Evolutionary conservation across 2,797 vertebrate genomes (phyloP).

Genomic region (Crocodylus rhombifer): DNA sequence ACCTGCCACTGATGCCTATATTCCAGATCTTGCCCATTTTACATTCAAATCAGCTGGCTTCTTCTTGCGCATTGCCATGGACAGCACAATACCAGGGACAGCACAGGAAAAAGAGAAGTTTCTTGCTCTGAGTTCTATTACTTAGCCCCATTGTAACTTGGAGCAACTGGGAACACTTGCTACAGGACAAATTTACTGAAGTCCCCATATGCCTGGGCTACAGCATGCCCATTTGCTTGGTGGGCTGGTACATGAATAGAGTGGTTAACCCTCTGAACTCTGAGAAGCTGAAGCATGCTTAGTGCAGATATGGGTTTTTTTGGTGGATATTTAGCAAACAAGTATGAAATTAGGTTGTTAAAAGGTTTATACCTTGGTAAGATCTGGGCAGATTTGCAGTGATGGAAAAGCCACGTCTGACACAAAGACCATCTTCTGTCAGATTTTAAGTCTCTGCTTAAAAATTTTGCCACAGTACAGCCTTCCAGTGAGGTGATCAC

Average conservation of each 20-base stretch:
- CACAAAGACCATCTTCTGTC: slow-evolving; percentile 14
- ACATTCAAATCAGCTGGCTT: not conserved
- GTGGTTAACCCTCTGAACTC: rapidly evolving
- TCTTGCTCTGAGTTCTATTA: not conserved
- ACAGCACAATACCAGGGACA: rapidly evolving
- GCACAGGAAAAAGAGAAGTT: not conserved
- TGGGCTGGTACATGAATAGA: not conserved
- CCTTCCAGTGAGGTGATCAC: slow-evolving; percentile 41
- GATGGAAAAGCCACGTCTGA: not conserved
- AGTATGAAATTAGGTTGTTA: slow-evolving; percentile 16
- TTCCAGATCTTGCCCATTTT: not conserved
- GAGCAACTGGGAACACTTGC: rapidly evolving
- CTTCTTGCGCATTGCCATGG: not conserved
- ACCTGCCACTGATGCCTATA: not conserved
- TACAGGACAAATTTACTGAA: not conserved
- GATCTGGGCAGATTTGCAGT: slow-evolving; percentile 1
- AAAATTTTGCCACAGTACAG: slow-evolving; percentile 4
- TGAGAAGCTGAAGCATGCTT: not conserved
- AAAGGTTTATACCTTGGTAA: not conserved
- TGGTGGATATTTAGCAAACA: not conserved
- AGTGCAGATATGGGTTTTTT: not conserved
- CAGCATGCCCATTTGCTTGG: rapidly evolving
- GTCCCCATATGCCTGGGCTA: not conserved
- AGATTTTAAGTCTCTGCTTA: slow-evolving; percentile 39
- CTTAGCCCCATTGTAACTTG: rapidly evolving